Percentiles rank a stretch among this genome's conserved stretches.
phyloP scores from a whole-genome alignment of 2,888 invertebrate species.

The Stegophylla sp. region DNA sequence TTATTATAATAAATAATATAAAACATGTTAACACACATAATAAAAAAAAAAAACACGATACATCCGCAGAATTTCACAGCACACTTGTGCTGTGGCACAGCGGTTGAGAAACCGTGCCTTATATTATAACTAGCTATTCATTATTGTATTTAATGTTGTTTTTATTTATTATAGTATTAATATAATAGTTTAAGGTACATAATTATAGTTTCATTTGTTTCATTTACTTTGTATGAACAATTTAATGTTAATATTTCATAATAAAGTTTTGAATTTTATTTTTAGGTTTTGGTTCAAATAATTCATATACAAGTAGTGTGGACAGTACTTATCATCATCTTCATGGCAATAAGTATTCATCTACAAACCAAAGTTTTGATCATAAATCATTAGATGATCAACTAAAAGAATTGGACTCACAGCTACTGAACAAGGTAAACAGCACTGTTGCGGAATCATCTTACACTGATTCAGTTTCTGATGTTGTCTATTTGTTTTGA shows the following conservation, averaged over 20 bases:
- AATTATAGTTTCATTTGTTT: background rate
- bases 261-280: background rate
- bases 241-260: background rate
- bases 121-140: too few species aligned
- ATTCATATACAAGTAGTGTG: slow-evolving; percentile 69
- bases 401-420: slow-evolving; percentile 81
- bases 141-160: background rate
- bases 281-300: slow-evolving; percentile 69
- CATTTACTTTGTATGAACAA: background rate
- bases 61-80: too few species aligned
- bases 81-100: too few species aligned
- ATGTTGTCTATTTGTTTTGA: slow-evolving; percentile 56
- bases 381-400: slow-evolving; percentile 80
- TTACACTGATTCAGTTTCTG: slow-evolving; percentile 57
- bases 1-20: too few species aligned
- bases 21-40: too few species aligned
- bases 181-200: background rate
- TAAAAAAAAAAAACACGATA: too few species aligned
- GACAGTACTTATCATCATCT: slow-evolving; percentile 62
- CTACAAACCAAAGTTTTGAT: slow-evolving; percentile 69
- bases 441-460: slow-evolving; percentile 54
- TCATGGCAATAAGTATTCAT: slow-evolving; percentile 62
- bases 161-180: background rate
- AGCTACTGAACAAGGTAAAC: slow-evolving; percentile 66
- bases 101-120: too few species aligned